Evolutionary conservation across 2,113 vertebrate species (phyloP).

Genomic region (Arothron firmamentum): DNA sequence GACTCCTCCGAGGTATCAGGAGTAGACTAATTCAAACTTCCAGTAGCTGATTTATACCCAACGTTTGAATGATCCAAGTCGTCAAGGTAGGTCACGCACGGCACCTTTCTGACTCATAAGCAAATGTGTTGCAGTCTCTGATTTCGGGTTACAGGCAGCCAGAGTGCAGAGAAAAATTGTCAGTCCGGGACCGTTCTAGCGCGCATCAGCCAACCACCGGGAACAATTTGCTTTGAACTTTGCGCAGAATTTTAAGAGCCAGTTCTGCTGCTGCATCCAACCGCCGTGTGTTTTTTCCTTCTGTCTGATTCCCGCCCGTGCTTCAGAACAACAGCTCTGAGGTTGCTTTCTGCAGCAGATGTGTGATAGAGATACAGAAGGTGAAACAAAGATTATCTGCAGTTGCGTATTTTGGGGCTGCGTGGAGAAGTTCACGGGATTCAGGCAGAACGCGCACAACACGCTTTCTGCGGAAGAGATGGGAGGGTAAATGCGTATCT

Average conservation of each 20-base stretch:
- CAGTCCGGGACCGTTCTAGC: slow-evolving; percentile 59
- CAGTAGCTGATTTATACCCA: slow-evolving; percentile 55
- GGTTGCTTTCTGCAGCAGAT: slow-evolving; percentile 51
- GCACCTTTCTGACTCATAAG: slow-evolving; percentile 7
- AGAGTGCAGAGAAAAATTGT: slow-evolving; percentile 58
- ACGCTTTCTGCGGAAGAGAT: slow-evolving; percentile 17
- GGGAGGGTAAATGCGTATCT: slow-evolving; percentile 27
- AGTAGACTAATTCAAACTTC: slow-evolving; percentile 74
- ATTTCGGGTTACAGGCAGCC: slow-evolving; percentile 38
- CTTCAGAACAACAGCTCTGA: neutral
- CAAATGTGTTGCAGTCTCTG: slow-evolving; percentile 30
- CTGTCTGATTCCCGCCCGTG: slow-evolving; percentile 13
- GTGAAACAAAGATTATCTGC: slow-evolving; percentile 64
- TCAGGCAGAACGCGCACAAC: slow-evolving; percentile 40
- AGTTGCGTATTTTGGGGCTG: slow-evolving; percentile 56
- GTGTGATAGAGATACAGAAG: slow-evolving; percentile 46
- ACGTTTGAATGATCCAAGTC: slow-evolving; percentile 38
- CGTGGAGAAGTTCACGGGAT: slow-evolving; percentile 60
- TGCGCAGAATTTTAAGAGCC: slow-evolving; percentile 60
- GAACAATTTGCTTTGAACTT: slow-evolving; percentile 66
- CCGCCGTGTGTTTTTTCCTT: slow-evolving; percentile 13
- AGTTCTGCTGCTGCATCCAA: slow-evolving; percentile 30
- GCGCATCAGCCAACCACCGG: slow-evolving; percentile 48
- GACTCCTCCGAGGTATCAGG: slow-evolving; percentile 71
- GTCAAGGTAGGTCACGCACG: slow-evolving; percentile 57